These are phyloP conservation scores for Echinarachnius parma DNA, from an alignment of 53 echinoderm and acorn worm genomes.

Conservation along the genomic window DNA sequence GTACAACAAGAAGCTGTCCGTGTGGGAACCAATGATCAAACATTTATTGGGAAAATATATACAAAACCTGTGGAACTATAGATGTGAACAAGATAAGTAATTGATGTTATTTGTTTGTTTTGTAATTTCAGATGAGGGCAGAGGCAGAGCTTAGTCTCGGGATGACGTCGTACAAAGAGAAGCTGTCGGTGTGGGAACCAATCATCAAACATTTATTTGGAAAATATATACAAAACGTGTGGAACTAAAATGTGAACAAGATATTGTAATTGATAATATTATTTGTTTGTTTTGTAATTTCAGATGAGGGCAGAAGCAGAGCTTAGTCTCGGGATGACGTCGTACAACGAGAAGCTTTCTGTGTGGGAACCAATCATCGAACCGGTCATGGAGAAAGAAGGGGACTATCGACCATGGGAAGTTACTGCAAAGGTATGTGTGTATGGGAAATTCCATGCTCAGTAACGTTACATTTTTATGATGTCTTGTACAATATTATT, in stretches of 20 bases:
- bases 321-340: slow-evolving; percentile 64
- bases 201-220: no score
- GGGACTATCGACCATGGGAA: slow-evolving; percentile 91
- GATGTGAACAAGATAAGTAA: no score
- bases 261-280: no score
- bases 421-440: slow-evolving; percentile 86
- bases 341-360: slow-evolving; percentile 89
- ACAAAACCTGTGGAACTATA: no score
- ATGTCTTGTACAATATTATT: no score
- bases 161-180: slow-evolving; percentile 83
- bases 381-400: slow-evolving; percentile 92
- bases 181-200: slow-evolving; percentile 85
- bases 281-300: neutral
- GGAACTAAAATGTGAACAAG: no score
- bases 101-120: no score
- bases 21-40: no score
- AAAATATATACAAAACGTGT: no score
- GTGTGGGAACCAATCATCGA: slow-evolving; percentile 89
- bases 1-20: slow-evolving; percentile 86
- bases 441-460: no score
- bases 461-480: no score
- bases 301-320: slow-evolving; percentile 77
- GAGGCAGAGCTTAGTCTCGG: slow-evolving; percentile 76
- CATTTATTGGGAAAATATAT: no score
- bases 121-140: slow-evolving; percentile 55